These are phyloP conservation scores for Loripinus fragilis DNA, from an alignment of 2,888 invertebrate species.

Conservation along the genomic window DNA sequence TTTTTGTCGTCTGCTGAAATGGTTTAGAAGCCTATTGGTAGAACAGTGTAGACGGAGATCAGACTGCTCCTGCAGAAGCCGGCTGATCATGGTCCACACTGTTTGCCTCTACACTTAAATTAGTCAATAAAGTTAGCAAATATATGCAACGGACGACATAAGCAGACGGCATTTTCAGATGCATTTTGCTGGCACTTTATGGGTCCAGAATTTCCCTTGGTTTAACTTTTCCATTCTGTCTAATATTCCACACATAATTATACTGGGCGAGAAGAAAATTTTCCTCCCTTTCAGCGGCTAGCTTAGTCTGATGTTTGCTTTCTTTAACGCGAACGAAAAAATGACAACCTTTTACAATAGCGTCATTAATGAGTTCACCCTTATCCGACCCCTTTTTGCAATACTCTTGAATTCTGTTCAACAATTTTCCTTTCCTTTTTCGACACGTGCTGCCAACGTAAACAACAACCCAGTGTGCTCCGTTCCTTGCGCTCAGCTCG, in stretches of 20 bases:
- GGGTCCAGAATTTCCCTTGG: background rate
- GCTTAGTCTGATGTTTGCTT: background rate
- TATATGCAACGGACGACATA: too few species aligned
- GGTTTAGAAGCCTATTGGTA: too few species aligned
- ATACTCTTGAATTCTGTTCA: background rate
- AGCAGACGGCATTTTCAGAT: too few species aligned
- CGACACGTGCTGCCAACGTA: background rate
- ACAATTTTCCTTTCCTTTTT: background rate
- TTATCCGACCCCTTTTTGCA: background rate
- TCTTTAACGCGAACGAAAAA: background rate
- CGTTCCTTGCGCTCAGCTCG: background rate
- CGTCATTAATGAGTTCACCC: background rate
- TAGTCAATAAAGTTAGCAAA: too few species aligned
- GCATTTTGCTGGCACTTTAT: too few species aligned
- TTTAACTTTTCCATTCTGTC: background rate
- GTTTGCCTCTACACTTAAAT: too few species aligned
- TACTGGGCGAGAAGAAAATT: background rate
- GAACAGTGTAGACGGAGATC: too few species aligned
- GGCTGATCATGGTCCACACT: too few species aligned
- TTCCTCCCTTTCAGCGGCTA: background rate
- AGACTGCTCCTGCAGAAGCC: too few species aligned
- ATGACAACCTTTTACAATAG: background rate
- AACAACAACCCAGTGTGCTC: background rate
- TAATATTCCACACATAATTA: constrained; percentile 1
- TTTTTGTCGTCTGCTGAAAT: too few species aligned